These are phyloP conservation scores for Acanthiza pusilla DNA, from an alignment of 2,797 vertebrate species.

Conservation along the genomic window DNA sequence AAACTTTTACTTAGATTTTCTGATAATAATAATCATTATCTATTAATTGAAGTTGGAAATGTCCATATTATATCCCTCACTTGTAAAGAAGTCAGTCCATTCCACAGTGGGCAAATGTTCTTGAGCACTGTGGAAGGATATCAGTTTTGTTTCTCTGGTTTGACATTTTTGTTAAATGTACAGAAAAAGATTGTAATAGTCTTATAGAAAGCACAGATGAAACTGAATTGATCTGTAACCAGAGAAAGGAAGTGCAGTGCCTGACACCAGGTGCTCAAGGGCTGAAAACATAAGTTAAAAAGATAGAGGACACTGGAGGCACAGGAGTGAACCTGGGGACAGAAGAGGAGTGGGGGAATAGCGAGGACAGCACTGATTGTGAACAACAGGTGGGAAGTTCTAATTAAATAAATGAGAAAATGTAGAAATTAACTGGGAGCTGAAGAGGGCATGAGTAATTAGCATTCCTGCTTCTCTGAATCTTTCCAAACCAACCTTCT, in stretches of 20 bases:
- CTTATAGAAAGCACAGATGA: not conserved
- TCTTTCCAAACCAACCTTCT: not conserved
- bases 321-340: not conserved
- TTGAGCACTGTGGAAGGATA: not conserved
- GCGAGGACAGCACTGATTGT: not conserved
- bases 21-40: not conserved
- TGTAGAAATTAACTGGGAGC: not conserved
- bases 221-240: not conserved
- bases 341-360: not conserved
- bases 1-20: not conserved
- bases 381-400: not conserved
- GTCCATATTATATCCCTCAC: accelerated
- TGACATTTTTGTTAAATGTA: not conserved
- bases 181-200: not conserved
- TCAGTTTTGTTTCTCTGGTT: not conserved
- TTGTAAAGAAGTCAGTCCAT: not conserved
- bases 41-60: not conserved
- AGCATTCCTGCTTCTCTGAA: not conserved
- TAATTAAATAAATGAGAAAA: not conserved
- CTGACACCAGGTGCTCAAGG: accelerated
- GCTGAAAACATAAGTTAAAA: not conserved
- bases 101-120: not conserved
- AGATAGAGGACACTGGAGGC: not conserved
- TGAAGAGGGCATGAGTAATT: not conserved
- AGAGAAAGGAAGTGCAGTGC: not conserved